Conservation (phyloP, 2,888 invertebrate genomes). For the Leistus spinibarbis region DNA sequence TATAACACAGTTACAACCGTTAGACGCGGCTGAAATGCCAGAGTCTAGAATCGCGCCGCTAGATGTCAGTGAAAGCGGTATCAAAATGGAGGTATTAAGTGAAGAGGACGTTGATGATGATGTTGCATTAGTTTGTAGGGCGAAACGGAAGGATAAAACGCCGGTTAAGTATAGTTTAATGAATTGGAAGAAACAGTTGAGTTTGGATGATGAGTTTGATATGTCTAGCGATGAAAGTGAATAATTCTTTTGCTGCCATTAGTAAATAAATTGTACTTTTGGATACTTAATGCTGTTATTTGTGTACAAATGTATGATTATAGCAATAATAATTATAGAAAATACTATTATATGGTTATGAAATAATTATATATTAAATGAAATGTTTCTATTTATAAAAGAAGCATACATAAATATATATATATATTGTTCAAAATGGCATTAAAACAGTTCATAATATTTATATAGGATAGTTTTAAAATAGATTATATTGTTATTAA, state of each 20-base stretch:
- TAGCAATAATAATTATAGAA: too few species aligned
- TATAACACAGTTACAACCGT: neutral
- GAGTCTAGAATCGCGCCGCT: neutral
- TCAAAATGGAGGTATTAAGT: constrained; percentile 13
- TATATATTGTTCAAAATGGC: neutral
- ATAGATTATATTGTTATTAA: neutral
- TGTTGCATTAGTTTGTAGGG: neutral
- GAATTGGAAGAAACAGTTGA: neutral
- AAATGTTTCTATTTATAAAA: neutral
- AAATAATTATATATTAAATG: too few species aligned
- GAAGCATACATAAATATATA: neutral
- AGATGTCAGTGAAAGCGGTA: neutral
- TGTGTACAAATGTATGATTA: too few species aligned
- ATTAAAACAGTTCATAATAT: neutral
- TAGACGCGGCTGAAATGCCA: neutral
- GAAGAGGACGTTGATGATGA: constrained; percentile 14
- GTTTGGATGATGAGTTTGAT: neutral
- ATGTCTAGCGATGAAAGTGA: neutral
- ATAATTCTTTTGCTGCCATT: neutral
- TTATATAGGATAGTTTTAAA: neutral
- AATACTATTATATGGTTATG: too few species aligned
- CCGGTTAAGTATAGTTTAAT: neutral
- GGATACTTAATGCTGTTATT: too few species aligned
- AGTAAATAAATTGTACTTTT: too few species aligned
- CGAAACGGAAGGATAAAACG: constrained; percentile 10